Evolutionary conservation across 2,113 vertebrate genomes (phyloP).

Genomic region (Meles meles): DNA sequence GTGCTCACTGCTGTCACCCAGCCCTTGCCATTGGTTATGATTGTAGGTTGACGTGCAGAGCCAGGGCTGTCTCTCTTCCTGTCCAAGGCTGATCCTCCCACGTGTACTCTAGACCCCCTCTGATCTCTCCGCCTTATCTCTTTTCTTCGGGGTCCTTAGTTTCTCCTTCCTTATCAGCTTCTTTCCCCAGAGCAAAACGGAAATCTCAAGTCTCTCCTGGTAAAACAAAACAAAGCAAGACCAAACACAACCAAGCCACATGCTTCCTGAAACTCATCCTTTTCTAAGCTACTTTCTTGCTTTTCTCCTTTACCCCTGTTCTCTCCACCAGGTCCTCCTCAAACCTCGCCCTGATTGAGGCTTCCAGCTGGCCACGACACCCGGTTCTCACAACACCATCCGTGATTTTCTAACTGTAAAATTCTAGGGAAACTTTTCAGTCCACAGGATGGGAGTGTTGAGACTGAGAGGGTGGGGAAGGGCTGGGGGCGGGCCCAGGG

Average conservation of each 20-base stretch:
- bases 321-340: not conserved
- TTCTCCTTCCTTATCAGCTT: not conserved
- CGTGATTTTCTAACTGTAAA: not conserved
- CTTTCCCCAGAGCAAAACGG: not conserved
- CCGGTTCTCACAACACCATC: not conserved
- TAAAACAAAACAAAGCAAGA: not conserved
- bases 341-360: not conserved
- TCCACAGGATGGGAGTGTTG: not conserved
- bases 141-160: not conserved
- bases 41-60: not conserved
- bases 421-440: not conserved
- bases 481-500: not conserved
- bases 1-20: not conserved
- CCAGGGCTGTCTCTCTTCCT: not conserved
- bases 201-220: not conserved
- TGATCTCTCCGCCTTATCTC: not conserved
- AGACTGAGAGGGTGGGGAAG: not conserved
- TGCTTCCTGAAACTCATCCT: not conserved
- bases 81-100: too few species aligned
- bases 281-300: not conserved
- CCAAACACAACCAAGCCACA: not conserved
- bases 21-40: rapidly evolving
- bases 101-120: not conserved
- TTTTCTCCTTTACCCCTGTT: not conserved
- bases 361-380: not conserved